Conservation (phyloP, 2,888 invertebrate species). For the Dichetophora obliterata region DNA sequence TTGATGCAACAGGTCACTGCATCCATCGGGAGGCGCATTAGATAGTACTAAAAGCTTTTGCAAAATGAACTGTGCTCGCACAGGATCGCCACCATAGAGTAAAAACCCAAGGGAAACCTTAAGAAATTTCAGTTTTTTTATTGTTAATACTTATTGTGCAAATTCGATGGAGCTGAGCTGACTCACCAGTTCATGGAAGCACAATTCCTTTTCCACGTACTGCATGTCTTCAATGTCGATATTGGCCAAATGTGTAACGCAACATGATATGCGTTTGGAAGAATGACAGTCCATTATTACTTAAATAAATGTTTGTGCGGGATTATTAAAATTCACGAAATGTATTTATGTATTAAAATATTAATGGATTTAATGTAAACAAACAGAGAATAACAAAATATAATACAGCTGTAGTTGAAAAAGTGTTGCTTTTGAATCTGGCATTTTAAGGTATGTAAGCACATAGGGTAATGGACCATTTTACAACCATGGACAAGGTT, state of each 20-base stretch:
- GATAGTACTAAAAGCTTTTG: slow-evolving; percentile 53
- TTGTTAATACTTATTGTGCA: neutral
- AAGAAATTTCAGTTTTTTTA: slow-evolving; percentile 1
- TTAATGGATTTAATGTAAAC: neutral
- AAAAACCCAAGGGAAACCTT: slow-evolving; percentile 65
- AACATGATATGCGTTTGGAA: neutral
- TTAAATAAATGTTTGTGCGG: neutral
- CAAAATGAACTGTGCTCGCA: slow-evolving; percentile 57
- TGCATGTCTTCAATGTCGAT: slow-evolving; percentile 62
- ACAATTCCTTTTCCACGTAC: slow-evolving; percentile 70
- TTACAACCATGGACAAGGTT: too few relatives aligned
- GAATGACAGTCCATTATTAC: neutral
- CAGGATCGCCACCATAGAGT: slow-evolving; percentile 60
- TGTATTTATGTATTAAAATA: too few relatives aligned
- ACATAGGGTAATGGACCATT: too few relatives aligned
- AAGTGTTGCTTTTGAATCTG: too few relatives aligned
- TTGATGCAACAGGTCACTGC: slow-evolving; percentile 52
- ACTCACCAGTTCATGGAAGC: slow-evolving; percentile 69
- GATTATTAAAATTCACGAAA: neutral
- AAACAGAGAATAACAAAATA: neutral
- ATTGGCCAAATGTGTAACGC: slow-evolving; percentile 44
- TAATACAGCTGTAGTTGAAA: too few relatives aligned
- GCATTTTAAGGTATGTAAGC: too few relatives aligned
- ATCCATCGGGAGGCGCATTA: slow-evolving; percentile 27
- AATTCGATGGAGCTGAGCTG: neutral